Conservation (phyloP, 2,797 vertebrate species). For the Perodicticus potto region DNA sequence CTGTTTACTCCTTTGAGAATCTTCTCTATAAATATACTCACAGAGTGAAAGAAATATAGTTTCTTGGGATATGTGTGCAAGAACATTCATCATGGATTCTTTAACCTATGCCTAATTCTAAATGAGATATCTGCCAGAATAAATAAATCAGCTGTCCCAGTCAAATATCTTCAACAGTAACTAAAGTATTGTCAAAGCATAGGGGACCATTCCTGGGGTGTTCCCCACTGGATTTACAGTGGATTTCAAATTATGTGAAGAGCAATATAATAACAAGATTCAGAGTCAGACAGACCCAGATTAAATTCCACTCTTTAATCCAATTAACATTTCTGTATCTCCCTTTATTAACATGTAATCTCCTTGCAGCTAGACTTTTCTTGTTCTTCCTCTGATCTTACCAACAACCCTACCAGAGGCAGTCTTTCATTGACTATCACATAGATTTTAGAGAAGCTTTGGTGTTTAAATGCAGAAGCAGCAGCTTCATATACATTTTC, state of each 20-base stretch:
- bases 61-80: not conserved
- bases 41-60: not conserved
- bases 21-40: slow-evolving; percentile 8
- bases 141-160: not conserved
- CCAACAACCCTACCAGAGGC: not conserved
- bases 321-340: not conserved
- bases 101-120: not conserved
- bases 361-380: not conserved
- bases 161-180: not conserved
- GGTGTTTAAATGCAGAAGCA: not conserved
- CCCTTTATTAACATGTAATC: not conserved
- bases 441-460: not conserved
- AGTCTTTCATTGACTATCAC: not conserved
- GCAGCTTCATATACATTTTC: not conserved
- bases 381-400: not conserved
- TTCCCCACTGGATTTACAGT: not conserved
- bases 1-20: slow-evolving; percentile 30
- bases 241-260: not conserved
- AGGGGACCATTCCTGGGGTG: not conserved
- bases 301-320: not conserved
- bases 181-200: not conserved
- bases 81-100: not conserved
- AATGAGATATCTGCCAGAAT: not conserved
- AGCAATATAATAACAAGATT: not conserved
- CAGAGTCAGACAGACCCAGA: not conserved